Conservation (phyloP, 2,797 vertebrate genomes). For the Chelon auratus region DNA sequence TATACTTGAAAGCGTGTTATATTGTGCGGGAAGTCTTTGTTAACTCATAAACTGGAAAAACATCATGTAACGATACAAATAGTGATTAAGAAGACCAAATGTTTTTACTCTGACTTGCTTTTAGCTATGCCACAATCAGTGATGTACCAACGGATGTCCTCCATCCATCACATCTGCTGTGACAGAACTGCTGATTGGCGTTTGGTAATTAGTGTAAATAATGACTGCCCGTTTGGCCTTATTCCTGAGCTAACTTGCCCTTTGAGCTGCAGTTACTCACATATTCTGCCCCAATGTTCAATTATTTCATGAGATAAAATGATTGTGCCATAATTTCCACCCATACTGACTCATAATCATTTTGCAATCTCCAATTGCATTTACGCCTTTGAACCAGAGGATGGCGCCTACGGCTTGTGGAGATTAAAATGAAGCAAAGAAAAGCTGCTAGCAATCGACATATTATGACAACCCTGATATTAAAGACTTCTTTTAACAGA, state of each 20-base stretch:
- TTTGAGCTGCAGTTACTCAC: not conserved
- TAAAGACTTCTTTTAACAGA: not conserved
- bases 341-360: not conserved
- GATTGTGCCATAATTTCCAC: not conserved
- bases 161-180: not conserved
- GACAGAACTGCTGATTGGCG: not conserved
- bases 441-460: not conserved
- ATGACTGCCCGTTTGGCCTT: not conserved
- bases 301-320: not conserved
- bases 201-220: not conserved
- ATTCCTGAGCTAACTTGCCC: not conserved
- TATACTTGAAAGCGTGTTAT: too few relatives aligned
- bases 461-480: not conserved
- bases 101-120: too few relatives aligned
- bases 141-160: not conserved
- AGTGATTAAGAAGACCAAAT: too few relatives aligned
- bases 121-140: not conserved
- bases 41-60: too few relatives aligned
- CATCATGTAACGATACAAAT: too few relatives aligned
- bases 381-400: slow-evolving; percentile 53
- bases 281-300: too few relatives aligned
- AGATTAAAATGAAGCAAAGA: not conserved
- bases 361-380: slow-evolving; percentile 15
- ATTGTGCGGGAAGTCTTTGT: too few relatives aligned
- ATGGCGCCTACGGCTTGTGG: slow-evolving; percentile 26